Conservation (phyloP, 2,113 vertebrate species). For the Dolichallabes microphthalmus region DNA sequence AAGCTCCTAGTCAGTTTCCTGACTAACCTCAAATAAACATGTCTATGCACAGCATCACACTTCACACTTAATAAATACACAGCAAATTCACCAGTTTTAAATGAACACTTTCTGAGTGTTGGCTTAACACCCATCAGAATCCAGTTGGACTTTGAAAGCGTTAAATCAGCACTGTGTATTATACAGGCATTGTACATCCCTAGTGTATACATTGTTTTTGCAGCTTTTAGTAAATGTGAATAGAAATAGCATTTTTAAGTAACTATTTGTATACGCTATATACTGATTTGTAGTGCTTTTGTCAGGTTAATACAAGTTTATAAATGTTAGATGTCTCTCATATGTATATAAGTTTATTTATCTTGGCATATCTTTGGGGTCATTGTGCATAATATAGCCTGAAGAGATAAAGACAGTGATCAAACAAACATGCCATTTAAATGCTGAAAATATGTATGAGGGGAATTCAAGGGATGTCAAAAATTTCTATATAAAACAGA, state of each 20-base stretch:
- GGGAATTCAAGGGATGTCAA: too few species aligned
- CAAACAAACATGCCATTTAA: not conserved
- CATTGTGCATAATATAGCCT: not conserved
- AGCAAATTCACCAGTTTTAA: too few species aligned
- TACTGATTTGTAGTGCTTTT: not conserved
- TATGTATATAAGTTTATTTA: not conserved
- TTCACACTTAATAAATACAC: not conserved
- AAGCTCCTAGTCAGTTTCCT: not conserved
- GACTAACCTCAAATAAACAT: not conserved
- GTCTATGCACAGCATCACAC: not conserved
- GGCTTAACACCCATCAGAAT: too few species aligned
- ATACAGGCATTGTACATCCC: not conserved
- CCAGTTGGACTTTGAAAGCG: too few species aligned
- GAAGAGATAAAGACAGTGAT: not conserved
- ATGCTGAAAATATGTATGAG: not conserved
- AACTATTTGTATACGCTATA: not conserved
- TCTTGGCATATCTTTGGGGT: not conserved
- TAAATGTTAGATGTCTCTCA: not conserved
- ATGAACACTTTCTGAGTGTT: too few species aligned
- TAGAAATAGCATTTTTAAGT: not conserved
- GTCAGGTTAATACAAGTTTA: not conserved
- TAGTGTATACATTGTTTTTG: not conserved
- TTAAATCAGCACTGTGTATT: too few species aligned
- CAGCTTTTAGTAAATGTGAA: not conserved
- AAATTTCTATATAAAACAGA: too few species aligned